phyloP scores from a whole-genome alignment of 2,113 vertebrate genomes.

The Sitta europaea region DNA sequence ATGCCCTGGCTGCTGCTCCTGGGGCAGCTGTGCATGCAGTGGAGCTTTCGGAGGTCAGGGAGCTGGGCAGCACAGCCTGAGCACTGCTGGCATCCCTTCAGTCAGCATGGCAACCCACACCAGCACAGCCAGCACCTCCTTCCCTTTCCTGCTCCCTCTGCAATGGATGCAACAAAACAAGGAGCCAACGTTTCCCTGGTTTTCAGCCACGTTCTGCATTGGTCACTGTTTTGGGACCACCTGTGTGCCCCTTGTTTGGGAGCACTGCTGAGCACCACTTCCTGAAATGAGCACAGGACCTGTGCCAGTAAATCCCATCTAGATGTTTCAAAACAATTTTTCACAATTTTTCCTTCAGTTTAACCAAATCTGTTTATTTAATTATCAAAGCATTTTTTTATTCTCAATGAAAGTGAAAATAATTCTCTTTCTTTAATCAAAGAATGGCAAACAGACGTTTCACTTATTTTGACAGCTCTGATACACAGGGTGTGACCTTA shows the following conservation, averaged over 20 bases:
- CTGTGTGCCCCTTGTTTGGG: not conserved
- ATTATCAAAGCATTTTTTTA: not conserved
- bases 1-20: not conserved
- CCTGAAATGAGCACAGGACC: not conserved
- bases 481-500: not conserved
- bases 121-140: not conserved
- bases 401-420: not conserved
- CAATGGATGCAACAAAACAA: not conserved
- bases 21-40: accelerated
- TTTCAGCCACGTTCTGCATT: no score
- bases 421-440: not conserved
- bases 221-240: not conserved
- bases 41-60: not conserved
- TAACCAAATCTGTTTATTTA: not conserved
- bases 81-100: not conserved
- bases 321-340: not conserved
- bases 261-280: not conserved
- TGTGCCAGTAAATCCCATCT: not conserved
- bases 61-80: not conserved
- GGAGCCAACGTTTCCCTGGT: no score
- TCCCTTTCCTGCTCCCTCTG: not conserved
- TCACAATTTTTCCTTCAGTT: not conserved
- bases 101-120: not conserved
- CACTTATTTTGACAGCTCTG: not conserved
- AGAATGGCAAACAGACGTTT: not conserved